Conservation (phyloP, 2,888 invertebrate species). For the Acleris sparsana region DNA sequence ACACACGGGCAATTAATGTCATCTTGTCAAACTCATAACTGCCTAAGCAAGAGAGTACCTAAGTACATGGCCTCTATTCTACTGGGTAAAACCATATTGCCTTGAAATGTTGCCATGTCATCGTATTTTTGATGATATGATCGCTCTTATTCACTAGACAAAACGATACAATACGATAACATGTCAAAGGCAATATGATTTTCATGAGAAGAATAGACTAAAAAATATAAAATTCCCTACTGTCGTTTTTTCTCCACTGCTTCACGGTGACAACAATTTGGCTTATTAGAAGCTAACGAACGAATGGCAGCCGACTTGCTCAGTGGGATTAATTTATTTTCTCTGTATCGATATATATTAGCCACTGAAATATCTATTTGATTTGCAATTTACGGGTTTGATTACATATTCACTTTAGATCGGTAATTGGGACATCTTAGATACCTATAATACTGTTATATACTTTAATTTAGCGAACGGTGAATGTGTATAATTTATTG, state of each 20-base stretch:
- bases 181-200: too few relatives aligned
- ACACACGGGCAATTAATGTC: too few relatives aligned
- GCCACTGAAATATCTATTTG: constrained; percentile 52
- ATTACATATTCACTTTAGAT: constrained; percentile 22
- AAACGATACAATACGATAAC: too few relatives aligned
- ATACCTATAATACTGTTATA: neutral
- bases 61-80: too few relatives aligned
- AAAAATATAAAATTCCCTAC: neutral
- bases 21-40: too few relatives aligned
- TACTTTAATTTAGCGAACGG: neutral
- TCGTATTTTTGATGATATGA: too few relatives aligned
- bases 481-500: neutral
- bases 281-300: constrained; percentile 69
- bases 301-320: constrained; percentile 62
- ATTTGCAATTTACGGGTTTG: constrained; percentile 24
- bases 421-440: neutral
- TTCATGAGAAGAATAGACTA: too few relatives aligned
- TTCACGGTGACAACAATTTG: constrained; percentile 65
- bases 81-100: too few relatives aligned
- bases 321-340: constrained; percentile 59
- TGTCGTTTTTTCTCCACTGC: constrained; percentile 4
- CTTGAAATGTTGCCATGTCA: too few relatives aligned
- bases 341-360: constrained; percentile 50
- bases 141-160: too few relatives aligned
- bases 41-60: too few relatives aligned